Base-by-base conservation (phyloP, 2,113 vertebrate species). In the Mastomys natalensis region DNA sequence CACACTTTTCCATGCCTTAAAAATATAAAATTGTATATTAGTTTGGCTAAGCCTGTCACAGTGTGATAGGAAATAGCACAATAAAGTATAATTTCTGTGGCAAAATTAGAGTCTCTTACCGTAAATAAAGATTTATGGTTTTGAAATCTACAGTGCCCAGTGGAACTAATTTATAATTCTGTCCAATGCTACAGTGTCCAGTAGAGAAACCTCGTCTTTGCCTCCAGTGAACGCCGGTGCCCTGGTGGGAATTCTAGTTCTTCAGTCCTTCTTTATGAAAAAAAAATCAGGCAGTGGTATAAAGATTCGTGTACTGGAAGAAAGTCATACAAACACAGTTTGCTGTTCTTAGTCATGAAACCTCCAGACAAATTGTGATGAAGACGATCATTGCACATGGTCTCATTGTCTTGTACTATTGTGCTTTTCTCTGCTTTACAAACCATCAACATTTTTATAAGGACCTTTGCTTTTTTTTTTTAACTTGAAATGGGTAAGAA, bases 401-500 rank as follows among this genome's bases (percentile, higher is more conserved):
- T 89, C 16, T 7, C 88, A 8, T 5, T 0, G 29, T 68, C 43
- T 34, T 22, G 10, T 48, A 51, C 10, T 26, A 10, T 16, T 43
- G 13, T 24, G 43, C 17, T n/a, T 34, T 87, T 73, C 11, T n/a
- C 34, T 81, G 31, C n/a, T 84, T 95, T 31, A 78, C n/a, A 48
- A 87, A 82, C 43, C 24, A 0, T 45, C 55, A 66, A 53, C 16
- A n/a, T 1, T n/a, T n/a, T 34, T 70, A 87, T 62, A 92, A 94
- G 87, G 1, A 24, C 51, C 37, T 45, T 29, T 22, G 76, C 12
- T 55, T 37, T 68, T 95, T 90, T 90, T 48, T 66, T 96, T 90
- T 34, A 16, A 1, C 48, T 87, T 74, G 8, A 24, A 60, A 96
- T 68, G 31, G 91, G 93, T 97, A 96, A 97, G 78, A 92, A 29